Conservation (phyloP, 2,797 vertebrate species). For the Galagoides demidoff region DNA sequence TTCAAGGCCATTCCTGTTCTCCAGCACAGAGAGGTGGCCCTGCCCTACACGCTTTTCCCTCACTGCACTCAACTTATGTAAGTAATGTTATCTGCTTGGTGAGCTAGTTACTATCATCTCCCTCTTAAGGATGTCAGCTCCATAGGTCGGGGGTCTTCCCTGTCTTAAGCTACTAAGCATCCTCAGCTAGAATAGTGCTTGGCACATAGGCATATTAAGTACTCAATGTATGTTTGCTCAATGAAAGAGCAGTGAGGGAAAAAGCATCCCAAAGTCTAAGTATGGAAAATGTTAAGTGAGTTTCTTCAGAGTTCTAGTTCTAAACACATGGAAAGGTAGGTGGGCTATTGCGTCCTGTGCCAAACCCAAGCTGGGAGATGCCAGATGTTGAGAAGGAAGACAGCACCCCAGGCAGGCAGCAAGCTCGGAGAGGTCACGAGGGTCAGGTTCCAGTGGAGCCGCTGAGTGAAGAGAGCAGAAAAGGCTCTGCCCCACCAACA, state of each 20-base stretch:
- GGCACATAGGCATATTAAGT: background rate
- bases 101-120: background rate
- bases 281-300: background rate
- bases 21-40: background rate
- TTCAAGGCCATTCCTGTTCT: background rate
- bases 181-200: background rate
- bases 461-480: background rate
- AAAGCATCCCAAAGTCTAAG: background rate
- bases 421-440: background rate
- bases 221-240: background rate
- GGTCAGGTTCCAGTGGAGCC: background rate
- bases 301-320: conserved; percentile 23
- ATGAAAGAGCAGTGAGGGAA: background rate
- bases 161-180: background rate
- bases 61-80: background rate
- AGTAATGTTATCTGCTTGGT: background rate
- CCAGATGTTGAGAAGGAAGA: background rate
- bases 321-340: background rate
- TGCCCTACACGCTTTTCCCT: background rate
- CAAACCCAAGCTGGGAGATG: background rate
- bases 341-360: background rate
- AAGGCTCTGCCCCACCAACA: background rate
- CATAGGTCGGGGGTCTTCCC: background rate
- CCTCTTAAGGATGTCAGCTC: background rate
- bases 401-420: background rate